A percentile compares a stretch with the other conserved stretches of the same genome.
These are phyloP conservation scores for Spheniscus humboldti DNA, from an alignment of 2,797 vertebrate species.

Conservation along the genomic window DNA sequence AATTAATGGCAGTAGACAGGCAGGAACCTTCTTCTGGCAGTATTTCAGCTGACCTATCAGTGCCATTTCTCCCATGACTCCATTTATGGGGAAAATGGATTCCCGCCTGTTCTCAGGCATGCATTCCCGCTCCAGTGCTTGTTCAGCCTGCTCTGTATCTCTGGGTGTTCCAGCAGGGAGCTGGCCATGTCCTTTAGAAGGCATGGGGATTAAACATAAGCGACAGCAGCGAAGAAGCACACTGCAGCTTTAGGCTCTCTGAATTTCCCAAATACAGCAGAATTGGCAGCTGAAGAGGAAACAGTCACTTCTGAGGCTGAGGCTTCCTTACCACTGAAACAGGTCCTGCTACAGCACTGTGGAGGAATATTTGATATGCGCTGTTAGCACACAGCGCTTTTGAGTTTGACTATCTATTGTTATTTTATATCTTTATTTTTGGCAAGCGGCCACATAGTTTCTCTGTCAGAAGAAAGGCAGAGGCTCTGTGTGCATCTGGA, in stretches of 20 bases:
- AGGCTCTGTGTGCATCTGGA: neutral
- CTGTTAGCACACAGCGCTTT: neutral
- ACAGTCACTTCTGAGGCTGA: neutral
- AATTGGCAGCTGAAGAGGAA: neutral
- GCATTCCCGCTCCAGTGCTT: accelerated
- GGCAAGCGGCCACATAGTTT: neutral
- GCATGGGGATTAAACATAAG: neutral
- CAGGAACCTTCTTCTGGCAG: constrained; percentile 25
- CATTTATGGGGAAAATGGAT: constrained; percentile 39
- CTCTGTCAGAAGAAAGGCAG: neutral
- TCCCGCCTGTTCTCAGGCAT: neutral
- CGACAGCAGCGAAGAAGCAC: neutral
- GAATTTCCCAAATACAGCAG: neutral
- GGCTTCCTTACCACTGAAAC: neutral
- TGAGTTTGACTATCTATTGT: neutral
- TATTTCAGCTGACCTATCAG: constrained; percentile 51
- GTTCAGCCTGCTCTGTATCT: neutral
- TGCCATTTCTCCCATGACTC: constrained; percentile 34
- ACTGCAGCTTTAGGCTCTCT: neutral
- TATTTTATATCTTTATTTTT: neutral
- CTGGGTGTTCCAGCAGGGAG: neutral
- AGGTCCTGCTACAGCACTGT: neutral
- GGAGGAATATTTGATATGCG: neutral
- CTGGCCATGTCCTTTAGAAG: neutral
- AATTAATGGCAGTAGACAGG: constrained; percentile 24